Conservation (phyloP, 2,888 invertebrate genomes). For the Eurois occulta region DNA sequence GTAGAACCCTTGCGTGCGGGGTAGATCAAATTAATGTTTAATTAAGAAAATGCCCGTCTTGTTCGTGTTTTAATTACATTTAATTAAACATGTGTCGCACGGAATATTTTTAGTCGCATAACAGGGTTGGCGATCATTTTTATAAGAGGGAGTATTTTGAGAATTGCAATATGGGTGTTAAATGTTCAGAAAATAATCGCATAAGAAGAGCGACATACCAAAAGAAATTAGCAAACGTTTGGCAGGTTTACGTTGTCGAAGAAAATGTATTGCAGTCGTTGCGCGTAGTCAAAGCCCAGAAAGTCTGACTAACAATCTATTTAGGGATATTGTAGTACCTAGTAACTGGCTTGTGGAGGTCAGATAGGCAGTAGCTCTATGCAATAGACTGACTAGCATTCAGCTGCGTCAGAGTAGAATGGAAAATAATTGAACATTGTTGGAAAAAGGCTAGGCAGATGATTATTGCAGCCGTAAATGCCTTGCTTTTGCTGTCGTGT, state of each 20-base stretch:
- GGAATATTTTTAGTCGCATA: conserved; percentile 45
- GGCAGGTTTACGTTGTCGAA: not conserved
- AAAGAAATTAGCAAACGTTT: not conserved
- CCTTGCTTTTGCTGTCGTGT: no score
- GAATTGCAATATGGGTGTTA: not conserved
- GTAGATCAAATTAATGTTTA: conserved; percentile 65
- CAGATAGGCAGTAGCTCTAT: not conserved
- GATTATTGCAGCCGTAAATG: no score
- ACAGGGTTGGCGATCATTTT: not conserved
- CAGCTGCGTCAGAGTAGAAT: not conserved
- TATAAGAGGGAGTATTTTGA: not conserved
- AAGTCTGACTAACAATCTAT: not conserved
- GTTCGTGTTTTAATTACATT: conserved; percentile 66
- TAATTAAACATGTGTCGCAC: conserved; percentile 60
- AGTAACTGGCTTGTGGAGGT: not conserved
- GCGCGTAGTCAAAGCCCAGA: not conserved
- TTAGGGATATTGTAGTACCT: not conserved
- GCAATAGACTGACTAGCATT: not conserved
- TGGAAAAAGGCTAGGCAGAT: not conserved
- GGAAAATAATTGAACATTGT: not conserved
- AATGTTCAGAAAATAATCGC: not conserved
- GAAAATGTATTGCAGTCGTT: not conserved
- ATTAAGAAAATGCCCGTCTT: conserved; percentile 66
- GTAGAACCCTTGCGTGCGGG: conserved; percentile 37
- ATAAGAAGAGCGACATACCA: not conserved